Conservation (phyloP, 1,140 invertebrate species). For the Dendroctonus ponderosae region DNA sequence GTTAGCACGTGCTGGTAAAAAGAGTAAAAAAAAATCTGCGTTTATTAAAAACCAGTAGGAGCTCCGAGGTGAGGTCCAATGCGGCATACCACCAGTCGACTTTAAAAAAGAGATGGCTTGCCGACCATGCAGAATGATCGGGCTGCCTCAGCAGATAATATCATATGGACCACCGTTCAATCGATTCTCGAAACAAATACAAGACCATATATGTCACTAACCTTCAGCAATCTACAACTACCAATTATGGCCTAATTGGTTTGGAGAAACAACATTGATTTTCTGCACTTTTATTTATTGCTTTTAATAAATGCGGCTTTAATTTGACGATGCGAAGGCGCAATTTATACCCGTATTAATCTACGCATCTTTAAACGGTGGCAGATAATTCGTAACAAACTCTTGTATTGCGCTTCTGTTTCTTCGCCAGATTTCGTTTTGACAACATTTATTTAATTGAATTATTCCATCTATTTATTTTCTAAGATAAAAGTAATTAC, state of each 20-base stretch:
- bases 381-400: neutral
- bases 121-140: conserved; percentile 22
- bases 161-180: conserved; percentile 47
- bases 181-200: conserved; percentile 52
- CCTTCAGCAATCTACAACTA: conserved; percentile 49
- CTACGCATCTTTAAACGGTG: neutral
- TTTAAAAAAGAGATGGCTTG: conserved; percentile 28
- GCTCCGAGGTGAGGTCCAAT: conserved; percentile 23
- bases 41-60: conserved; percentile 13
- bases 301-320: conserved; percentile 42
- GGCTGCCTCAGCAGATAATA: conserved; percentile 42
- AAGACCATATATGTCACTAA: conserved; percentile 49
- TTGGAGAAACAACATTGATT: conserved; percentile 51
- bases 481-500: no score
- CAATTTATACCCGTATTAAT: conserved; percentile 11
- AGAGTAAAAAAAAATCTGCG: neutral
- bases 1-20: conserved; percentile 18
- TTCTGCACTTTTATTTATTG: conserved; percentile 47
- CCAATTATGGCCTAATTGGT: conserved; percentile 52
- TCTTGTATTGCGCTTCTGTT: no score
- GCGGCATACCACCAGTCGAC: conserved; percentile 25
- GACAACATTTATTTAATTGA: no score
- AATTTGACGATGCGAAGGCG: conserved; percentile 37
- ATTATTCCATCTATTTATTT: no score
- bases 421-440: no score